These are phyloP conservation scores for Chionis minor DNA, from an alignment of 2,113 vertebrate genomes.

Conservation along the genomic window DNA sequence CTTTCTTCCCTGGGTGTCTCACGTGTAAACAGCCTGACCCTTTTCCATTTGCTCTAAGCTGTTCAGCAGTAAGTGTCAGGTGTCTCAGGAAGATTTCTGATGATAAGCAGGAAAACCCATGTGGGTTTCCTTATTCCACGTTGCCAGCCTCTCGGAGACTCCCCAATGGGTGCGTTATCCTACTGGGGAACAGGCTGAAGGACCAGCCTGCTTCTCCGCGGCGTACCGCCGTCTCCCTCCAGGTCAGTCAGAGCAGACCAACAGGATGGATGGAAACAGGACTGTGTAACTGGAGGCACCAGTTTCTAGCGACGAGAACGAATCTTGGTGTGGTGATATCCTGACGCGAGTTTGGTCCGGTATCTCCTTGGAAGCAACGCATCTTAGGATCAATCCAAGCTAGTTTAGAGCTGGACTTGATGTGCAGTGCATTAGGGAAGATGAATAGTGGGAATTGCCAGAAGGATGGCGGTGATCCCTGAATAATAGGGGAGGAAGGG, in stretches of 20 bases:
- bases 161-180: background rate
- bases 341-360: background rate
- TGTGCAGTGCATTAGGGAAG: background rate
- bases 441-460: background rate
- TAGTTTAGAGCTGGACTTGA: background rate
- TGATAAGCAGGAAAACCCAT: background rate
- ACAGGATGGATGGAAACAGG: background rate
- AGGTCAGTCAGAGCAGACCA: background rate
- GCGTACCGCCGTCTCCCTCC: rapidly evolving
- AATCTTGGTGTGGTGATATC: background rate
- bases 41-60: background rate
- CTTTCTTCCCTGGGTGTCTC: background rate
- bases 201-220: background rate
- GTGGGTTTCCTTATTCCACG: background rate
- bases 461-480: background rate
- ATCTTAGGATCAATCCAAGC: background rate
- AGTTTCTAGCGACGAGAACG: background rate
- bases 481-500: background rate
- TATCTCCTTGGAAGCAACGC: background rate
- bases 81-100: background rate
- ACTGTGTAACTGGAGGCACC: background rate
- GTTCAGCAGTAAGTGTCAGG: background rate
- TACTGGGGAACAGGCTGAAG: background rate
- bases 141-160: background rate
- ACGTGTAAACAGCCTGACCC: background rate